Evolutionary conservation across 2,888 invertebrate genomes (phyloP), one percentile per base, ranked within the genome.

Genomic region (Scaeva pyrastri): DNA sequence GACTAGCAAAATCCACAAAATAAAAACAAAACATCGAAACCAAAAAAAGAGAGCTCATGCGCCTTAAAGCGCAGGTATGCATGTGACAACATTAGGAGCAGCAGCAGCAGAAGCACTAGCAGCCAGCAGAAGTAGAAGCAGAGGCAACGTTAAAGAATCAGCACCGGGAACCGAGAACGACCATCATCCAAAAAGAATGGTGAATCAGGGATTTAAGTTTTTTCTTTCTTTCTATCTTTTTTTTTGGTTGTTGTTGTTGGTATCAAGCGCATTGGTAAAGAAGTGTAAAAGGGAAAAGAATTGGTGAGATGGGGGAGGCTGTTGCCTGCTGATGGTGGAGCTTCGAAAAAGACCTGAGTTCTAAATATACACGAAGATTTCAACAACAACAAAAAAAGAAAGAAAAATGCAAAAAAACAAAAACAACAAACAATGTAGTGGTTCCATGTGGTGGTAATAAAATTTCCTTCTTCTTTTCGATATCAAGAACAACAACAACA

Each of bases 171-270:
- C 31, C 31, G 31, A 31, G 19, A 39, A 43, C 56, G 68, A 55
- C 78, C 86, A 86, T 86, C 86, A 78, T 86, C 86, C 77, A 81
- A 76, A 77, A 85, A 86, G 82, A 86, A 78, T 86, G 86, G 77
- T 82, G 74, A 58, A 74, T 56, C 48, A 55, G 68, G 72, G 58
- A 31, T 31, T 31, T n/a, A n/a, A n/a, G n/a, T n/a, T n/a, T n/a
- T n/a, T n/a, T n/a, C n/a, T n/a, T n/a, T n/a, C n/a, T n/a, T n/a
- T n/a, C n/a, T n/a, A n/a, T n/a, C n/a, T n/a, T 31, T 8, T 31
- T 5, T 31, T 26, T 8, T 5, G 0, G 2, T 31, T 31, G 31
- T 31, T n/a, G n/a, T n/a, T 31, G 31, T 31, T 31, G 31, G 11
- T 19, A 10, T 39, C 11, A 10, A 26, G 43, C 26, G 10, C 50